Base-by-base conservation (phyloP, 2,888 invertebrate genomes). In the Argyra leucocephala region DNA sequence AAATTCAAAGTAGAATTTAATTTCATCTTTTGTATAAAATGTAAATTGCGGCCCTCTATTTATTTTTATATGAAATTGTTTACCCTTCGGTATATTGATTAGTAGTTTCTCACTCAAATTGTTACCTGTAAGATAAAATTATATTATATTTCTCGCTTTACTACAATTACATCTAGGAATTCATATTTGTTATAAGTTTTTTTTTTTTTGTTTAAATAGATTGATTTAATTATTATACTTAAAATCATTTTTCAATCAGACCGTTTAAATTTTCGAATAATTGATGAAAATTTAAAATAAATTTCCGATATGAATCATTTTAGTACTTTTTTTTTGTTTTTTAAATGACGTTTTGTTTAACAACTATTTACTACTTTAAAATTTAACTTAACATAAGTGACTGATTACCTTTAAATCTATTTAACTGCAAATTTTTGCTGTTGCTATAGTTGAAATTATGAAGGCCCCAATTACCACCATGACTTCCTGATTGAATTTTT, bases 1-100 rank as follows among this genome's bases (percentile, higher is more conserved):
- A 63, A 67, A 67, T 63, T 63, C 26, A 63, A 65, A 66, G 65
- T 61, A 69, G 66, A 69, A 67, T 61, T 69, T 66, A 22, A 61
- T 61, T 31, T 61, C 61, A n/a, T 61, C 24, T 61, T 65, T 65
- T 21, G 61, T 58, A 63, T 63, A 64, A 65, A 69, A 67, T 62
- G 62, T 65, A 61, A 67, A 67, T 18, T 59, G 26, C 31, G 36
- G 36, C n/a, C 61, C 58, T 12, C 48, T 48, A 48, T 48, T 48
- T 15, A 48, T 18, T 48, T 62, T 64, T 58, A 48, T 59, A 66
- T 66, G 59, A 64, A 62, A 62, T 58, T 62, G 64, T 57, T 63
- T 22, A 26, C 62, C 62, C 37, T 59, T 37, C 37, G 66, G 64
- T 26, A 57, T 58, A 59, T 24, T 66, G 37, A 65, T 63, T 12